These are phyloP conservation scores for Cephus sareptanus DNA, from an alignment of 2,888 invertebrate species.

Conservation along the genomic window DNA sequence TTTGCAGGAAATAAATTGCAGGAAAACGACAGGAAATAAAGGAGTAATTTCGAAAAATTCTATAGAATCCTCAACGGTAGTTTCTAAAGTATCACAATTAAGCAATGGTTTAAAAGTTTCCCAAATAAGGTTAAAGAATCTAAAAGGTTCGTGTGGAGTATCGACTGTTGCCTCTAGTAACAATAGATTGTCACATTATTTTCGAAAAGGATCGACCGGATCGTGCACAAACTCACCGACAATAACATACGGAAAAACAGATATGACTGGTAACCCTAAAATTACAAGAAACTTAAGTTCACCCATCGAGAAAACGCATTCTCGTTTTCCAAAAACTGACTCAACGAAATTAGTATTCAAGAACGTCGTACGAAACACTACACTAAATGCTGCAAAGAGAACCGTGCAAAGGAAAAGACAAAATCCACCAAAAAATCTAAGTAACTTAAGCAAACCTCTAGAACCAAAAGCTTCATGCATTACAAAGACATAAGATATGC, in stretches of 20 bases:
- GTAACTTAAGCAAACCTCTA: background rate
- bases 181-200: background rate
- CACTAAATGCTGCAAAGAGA: background rate
- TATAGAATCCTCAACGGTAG: background rate
- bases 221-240: background rate
- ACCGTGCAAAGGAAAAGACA: background rate
- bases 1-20: background rate
- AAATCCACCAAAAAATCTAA: background rate
- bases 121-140: background rate
- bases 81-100: background rate
- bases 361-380: background rate
- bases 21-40: background rate
- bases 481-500: background rate
- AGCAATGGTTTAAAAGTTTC: background rate
- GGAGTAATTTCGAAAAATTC: background rate
- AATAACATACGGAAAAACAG: background rate
- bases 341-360: background rate
- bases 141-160: background rate
- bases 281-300: background rate
- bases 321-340: background rate
- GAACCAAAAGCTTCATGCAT: background rate
- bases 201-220: background rate
- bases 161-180: background rate
- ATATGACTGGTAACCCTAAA: background rate
- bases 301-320: background rate